Evolutionary conservation across 2,113 vertebrate species (phyloP).

Genomic region (Pseudorectes ferrugineus): DNA sequence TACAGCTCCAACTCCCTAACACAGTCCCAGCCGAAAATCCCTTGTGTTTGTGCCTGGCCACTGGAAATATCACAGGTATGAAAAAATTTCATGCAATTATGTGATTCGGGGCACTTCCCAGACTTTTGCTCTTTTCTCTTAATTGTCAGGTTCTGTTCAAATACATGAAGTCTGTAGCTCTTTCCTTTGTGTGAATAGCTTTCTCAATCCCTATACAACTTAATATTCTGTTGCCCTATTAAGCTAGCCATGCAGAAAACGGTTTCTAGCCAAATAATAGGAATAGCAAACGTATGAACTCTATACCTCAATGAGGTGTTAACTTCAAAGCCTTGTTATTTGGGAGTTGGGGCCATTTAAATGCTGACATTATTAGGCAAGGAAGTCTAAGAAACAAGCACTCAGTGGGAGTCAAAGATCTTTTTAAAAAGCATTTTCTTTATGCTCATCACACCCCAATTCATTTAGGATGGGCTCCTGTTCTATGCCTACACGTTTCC

Average conservation of each 20-base stretch:
- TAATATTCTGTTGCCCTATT: slow-evolving; percentile 72
- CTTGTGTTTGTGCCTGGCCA: background rate
- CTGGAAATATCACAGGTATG: slow-evolving; percentile 55
- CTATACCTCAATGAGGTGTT: slow-evolving; percentile 74
- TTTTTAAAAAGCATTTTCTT: slow-evolving; percentile 72
- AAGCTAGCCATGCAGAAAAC: slow-evolving; percentile 72
- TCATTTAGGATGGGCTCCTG: slow-evolving; percentile 70
- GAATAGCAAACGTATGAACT: slow-evolving; percentile 71
- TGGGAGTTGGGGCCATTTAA: slow-evolving; percentile 66
- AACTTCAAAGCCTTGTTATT: slow-evolving; percentile 71
- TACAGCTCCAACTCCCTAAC: background rate
- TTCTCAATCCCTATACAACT: slow-evolving; percentile 67
- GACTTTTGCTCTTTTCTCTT: slow-evolving; percentile 68
- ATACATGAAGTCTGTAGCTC: slow-evolving; percentile 73
- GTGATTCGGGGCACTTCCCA: slow-evolving; percentile 33
- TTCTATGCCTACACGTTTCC: slow-evolving; percentile 62
- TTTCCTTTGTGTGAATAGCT: slow-evolving; percentile 70
- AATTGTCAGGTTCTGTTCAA: slow-evolving; percentile 67
- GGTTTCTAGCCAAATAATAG: slow-evolving; percentile 66
- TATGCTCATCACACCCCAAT: slow-evolving; percentile 68
- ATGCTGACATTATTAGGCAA: slow-evolving; percentile 73
- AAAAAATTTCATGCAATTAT: slow-evolving; percentile 48
- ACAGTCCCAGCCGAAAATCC: background rate
- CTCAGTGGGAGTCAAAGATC: slow-evolving; percentile 73
- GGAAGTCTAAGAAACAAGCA: slow-evolving; percentile 73